These are phyloP conservation scores for Microtus agrestis DNA, from an alignment of 2,797 vertebrate genomes.

Conservation along the genomic window DNA sequence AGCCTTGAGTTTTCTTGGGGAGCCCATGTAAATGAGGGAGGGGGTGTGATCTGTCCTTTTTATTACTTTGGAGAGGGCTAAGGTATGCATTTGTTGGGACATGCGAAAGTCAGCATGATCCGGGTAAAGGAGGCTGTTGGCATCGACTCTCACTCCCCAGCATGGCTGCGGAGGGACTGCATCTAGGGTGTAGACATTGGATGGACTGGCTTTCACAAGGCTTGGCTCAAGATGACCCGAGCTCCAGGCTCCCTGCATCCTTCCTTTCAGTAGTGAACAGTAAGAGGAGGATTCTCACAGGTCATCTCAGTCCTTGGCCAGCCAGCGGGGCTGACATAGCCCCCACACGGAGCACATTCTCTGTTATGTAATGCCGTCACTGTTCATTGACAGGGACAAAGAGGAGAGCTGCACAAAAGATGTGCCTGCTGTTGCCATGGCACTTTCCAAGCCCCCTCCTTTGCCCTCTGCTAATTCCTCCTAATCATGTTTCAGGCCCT, in stretches of 20 bases:
- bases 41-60: not conserved
- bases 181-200: not conserved
- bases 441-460: not conserved
- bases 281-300: not conserved
- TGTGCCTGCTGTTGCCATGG: constrained; percentile 64
- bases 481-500: not conserved
- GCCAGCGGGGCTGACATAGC: accelerated
- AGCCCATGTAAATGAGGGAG: not conserved
- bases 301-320: not conserved
- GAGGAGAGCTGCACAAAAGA: not conserved
- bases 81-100: not conserved
- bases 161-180: not conserved
- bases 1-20: constrained; percentile 58
- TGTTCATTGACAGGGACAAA: constrained; percentile 40
- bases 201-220: not conserved
- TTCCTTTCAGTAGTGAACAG: not conserved
- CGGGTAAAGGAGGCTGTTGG: not conserved
- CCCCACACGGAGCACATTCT: accelerated
- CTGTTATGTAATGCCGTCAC: not conserved
- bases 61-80: not conserved
- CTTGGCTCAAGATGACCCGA: not conserved
- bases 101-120: not conserved
- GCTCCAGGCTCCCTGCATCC: not conserved
- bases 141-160: not conserved
- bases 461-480: not conserved